These are phyloP conservation scores for Magallana gigas DNA, from an alignment of 1,140 invertebrate species.

Conservation along the genomic window DNA sequence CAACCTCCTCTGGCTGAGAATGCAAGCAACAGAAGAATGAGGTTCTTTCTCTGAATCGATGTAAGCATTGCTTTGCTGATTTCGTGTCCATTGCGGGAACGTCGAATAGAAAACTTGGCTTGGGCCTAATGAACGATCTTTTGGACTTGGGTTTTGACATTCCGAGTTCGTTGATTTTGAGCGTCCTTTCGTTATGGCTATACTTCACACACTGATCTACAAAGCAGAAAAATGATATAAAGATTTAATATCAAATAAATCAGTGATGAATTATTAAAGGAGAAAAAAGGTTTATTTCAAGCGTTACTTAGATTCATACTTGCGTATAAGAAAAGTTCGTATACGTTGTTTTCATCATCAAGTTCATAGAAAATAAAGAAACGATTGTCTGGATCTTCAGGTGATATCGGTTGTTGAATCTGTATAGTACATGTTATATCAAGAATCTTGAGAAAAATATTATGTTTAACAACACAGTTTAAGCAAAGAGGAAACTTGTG, in stretches of 20 bases:
- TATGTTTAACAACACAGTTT: too few relatives aligned
- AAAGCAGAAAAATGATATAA: too few relatives aligned
- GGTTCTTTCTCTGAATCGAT: neutral
- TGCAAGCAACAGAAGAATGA: neutral
- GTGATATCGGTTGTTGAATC: neutral
- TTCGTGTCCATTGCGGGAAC: neutral
- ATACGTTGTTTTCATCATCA: neutral
- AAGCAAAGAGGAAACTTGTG: too few relatives aligned
- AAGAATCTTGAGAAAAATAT: too few relatives aligned
- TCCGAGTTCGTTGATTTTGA: neutral
- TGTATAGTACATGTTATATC: neutral
- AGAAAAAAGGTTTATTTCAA: too few relatives aligned
- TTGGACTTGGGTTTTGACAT: slow-evolving; percentile 12
- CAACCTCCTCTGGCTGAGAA: neutral
- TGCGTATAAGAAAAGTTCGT: neutral
- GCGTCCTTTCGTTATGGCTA: neutral
- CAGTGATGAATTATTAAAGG: too few relatives aligned
- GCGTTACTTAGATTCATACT: neutral
- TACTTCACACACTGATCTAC: neutral
- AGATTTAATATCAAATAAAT: too few relatives aligned
- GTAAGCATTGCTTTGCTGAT: neutral
- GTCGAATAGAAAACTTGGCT: neutral
- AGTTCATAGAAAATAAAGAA: slow-evolving; percentile 4
- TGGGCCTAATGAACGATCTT: neutral
- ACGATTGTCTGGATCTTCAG: neutral